Evolutionary conservation across 2,113 vertebrate genomes (phyloP), one percentile per base, ranked within the genome.

Genomic region (Anseranas semipalmata): DNA sequence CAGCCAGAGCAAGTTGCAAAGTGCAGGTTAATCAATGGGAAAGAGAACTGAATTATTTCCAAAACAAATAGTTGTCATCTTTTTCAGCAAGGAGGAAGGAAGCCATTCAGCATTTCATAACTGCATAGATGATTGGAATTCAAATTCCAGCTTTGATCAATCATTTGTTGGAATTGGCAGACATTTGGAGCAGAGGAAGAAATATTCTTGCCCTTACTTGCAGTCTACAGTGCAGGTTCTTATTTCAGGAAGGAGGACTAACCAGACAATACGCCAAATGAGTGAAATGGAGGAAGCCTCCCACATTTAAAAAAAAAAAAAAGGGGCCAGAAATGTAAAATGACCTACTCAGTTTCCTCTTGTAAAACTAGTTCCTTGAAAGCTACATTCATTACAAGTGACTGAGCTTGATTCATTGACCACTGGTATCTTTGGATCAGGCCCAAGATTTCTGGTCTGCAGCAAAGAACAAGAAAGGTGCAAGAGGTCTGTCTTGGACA

Each of bases 251-350:
- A 81, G 50, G 25, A 90, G 86, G 25, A 43, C 18, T 81, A 87
- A 45, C 41, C 24, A 50, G 59, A 87, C 53, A 46, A 39, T 27
- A 73, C 56, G 62, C 84, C 66, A 95, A 53, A 65, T 68, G 9
- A 62, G 39, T 85, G 70, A 92, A 91, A 85, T 45, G 32, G 28
- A 95, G 84, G 77, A 94, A 97, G 45, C 43, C 16, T 58, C 56
- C 25, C 75, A 86, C 63, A 41, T 58, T 25, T 10, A 4, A 3
- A 50, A 55, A 37, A 35, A 27, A 58, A 16, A 50, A 48, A 66
- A 48, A 30, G 1, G 4, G 17, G 3, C 27, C 58, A 89, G 25
- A 92, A 89, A 46, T 90, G 9, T 91, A 79, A 89, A 91, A 94
- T 79, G 10, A 73, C 59, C 32, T 2, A 0, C 71, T 79, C 10